A percentile compares a stretch with the other conserved stretches of the same genome.
Evolutionary conservation across 2,888 invertebrate species (phyloP).

Genomic region (Eumacrocentrus americanus): DNA sequence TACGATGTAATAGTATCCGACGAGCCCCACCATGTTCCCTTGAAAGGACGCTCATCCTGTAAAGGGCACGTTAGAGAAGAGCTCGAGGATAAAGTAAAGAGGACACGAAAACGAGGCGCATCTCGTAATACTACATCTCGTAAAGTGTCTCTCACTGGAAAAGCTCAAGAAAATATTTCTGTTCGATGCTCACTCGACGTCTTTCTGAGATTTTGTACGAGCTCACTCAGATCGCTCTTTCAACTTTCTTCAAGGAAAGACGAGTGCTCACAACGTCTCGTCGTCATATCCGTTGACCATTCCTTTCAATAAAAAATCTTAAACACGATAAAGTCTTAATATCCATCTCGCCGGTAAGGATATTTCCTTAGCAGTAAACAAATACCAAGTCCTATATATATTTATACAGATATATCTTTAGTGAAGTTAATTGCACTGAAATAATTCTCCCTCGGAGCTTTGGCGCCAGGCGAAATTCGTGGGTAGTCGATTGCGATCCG

Average conservation of each 20-base stretch:
- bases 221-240: neutral
- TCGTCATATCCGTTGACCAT: neutral
- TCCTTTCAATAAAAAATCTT: neutral
- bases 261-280: neutral
- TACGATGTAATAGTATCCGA: slow-evolving; percentile 50
- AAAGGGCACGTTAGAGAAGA: neutral
- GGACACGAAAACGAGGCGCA: neutral
- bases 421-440: slow-evolving; percentile 28
- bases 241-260: neutral
- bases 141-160: neutral
- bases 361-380: too few relatives aligned
- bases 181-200: neutral
- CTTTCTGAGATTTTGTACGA: neutral
- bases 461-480: slow-evolving; percentile 15
- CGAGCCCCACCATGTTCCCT: slow-evolving; percentile 46
- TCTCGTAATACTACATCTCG: neutral
- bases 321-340: neutral
- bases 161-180: slow-evolving; percentile 6
- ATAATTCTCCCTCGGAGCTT: slow-evolving; percentile 20
- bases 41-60: slow-evolving; percentile 42
- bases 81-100: slow-evolving; percentile 1
- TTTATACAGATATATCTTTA: slow-evolving; percentile 20
- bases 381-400: too few relatives aligned
- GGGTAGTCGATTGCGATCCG: slow-evolving; percentile 25
- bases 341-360: too few relatives aligned